A percentile compares a stretch with the other conserved stretches of the same genome.
Conservation (phyloP, 2,888 invertebrate species). For the Drosophila cognata region DNA sequence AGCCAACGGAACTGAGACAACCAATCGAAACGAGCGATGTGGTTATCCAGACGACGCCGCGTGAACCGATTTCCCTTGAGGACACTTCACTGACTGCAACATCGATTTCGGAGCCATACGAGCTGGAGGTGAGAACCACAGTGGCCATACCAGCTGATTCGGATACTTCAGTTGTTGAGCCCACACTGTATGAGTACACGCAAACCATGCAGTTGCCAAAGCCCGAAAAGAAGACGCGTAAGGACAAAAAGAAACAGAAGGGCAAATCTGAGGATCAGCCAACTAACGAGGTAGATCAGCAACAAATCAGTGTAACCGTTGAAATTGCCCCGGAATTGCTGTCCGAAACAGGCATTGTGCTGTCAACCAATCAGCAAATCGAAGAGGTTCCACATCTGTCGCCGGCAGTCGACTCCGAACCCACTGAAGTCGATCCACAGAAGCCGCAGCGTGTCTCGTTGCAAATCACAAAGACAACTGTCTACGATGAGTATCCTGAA, state of each 20-base stretch:
- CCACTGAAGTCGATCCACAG: constrained; percentile 6
- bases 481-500: constrained; percentile 77
- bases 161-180: constrained; percentile 83
- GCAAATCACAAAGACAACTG: constrained; percentile 81
- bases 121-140: constrained; percentile 86
- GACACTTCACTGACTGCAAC: constrained; percentile 73
- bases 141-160: constrained; percentile 87
- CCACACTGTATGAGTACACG: constrained; percentile 80
- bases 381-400: constrained; percentile 58
- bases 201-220: constrained; percentile 81
- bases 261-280: constrained; percentile 38
- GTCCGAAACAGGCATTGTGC: constrained; percentile 67
- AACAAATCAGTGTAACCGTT: constrained; percentile 80
- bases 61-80: constrained; percentile 62
- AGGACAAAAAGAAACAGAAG: constrained; percentile 82
- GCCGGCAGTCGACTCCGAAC: constrained; percentile 37
- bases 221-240: constrained; percentile 74
- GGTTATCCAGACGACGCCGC: constrained; percentile 82
- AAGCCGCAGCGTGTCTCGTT: constrained; percentile 72
- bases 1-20: constrained; percentile 62
- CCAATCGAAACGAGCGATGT: constrained; percentile 66
- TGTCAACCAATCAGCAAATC: constrained; percentile 64
- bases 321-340: constrained; percentile 76
- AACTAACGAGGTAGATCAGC: constrained; percentile 51
- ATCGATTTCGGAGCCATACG: constrained; percentile 84